Conservation (phyloP, 2,797 vertebrate genomes). For the Oreortyx pictus region DNA sequence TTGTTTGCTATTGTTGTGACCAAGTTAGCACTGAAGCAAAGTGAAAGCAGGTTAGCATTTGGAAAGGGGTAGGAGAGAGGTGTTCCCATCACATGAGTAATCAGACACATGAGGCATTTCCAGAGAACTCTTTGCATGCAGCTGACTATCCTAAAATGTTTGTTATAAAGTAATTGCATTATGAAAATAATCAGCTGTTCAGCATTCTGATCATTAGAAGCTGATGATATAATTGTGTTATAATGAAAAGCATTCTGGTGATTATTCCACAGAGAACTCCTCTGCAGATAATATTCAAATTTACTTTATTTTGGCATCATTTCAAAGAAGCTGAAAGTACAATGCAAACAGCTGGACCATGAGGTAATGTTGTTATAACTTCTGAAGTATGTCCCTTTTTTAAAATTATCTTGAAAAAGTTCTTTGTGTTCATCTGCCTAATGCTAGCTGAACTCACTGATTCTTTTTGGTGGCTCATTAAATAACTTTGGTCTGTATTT, state of each 20-base stretch:
- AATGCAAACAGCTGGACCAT: slow-evolving; percentile 64
- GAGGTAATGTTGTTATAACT: slow-evolving; percentile 45
- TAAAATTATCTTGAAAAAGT: slow-evolving; percentile 2
- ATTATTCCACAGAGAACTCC: slow-evolving; percentile 68
- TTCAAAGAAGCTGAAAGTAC: slow-evolving; percentile 54
- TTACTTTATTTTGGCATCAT: slow-evolving; percentile 61
- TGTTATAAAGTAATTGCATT: slow-evolving; percentile 68
- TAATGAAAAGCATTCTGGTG: slow-evolving; percentile 73
- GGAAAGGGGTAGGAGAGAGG: background rate
- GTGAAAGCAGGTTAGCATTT: background rate
- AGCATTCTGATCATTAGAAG: slow-evolving; percentile 72
- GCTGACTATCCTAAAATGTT: slow-evolving; percentile 59
- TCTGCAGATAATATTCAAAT: slow-evolving; percentile 69
- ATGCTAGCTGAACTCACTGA: background rate
- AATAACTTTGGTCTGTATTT: slow-evolving; percentile 1
- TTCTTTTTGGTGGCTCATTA: slow-evolving; percentile 18
- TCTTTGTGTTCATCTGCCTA: slow-evolving; percentile 33
- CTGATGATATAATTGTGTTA: slow-evolving; percentile 76
- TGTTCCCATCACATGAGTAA: background rate
- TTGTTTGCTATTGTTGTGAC: background rate
- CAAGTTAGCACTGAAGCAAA: background rate
- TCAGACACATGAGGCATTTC: slow-evolving; percentile 43
- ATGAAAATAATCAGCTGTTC: slow-evolving; percentile 75
- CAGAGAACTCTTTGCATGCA: slow-evolving; percentile 36
- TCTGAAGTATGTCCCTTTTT: slow-evolving; percentile 21